Conservation (phyloP, 2,888 invertebrate genomes). For the Noctua janthina region DNA sequence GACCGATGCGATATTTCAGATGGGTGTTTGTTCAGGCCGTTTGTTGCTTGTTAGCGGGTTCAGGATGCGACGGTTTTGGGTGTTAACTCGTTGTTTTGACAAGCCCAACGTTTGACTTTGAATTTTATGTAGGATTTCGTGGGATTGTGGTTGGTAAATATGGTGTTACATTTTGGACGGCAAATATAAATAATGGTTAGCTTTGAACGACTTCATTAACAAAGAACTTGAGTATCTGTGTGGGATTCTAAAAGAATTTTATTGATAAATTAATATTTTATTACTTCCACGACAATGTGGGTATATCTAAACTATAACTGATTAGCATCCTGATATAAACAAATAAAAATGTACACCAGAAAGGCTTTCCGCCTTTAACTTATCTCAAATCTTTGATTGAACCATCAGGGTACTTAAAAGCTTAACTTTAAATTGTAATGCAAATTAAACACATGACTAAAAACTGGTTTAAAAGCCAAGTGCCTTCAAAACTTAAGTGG, state of each 20-base stretch:
- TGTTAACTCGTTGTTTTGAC: constrained; percentile 69
- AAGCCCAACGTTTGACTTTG: constrained; percentile 56
- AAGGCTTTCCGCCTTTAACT: constrained; percentile 5
- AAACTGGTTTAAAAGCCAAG: constrained; percentile 52
- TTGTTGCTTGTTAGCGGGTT: constrained; percentile 67
- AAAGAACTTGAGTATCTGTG: not conserved
- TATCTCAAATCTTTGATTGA: constrained; percentile 42
- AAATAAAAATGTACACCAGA: not conserved
- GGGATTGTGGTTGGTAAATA: constrained; percentile 47
- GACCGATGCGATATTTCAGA: constrained; percentile 73
- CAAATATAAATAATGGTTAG: not conserved
- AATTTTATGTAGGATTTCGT: constrained; percentile 50
- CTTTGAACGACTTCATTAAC: not conserved
- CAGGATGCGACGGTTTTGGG: constrained; percentile 63
- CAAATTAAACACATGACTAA: constrained; percentile 47
- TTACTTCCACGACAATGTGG: not conserved
- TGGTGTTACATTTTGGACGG: constrained; percentile 6
- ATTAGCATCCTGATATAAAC: constrained; percentile 4
- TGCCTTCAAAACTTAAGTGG: constrained; percentile 62
- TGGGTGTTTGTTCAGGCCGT: constrained; percentile 76
- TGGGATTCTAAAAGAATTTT: not conserved
- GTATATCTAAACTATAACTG: not conserved
- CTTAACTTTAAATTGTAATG: constrained; percentile 42
- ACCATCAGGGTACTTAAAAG: constrained; percentile 43
- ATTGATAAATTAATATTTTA: not conserved